These are phyloP conservation scores for Coboldia fuscipes DNA, from an alignment of 1,140 invertebrate genomes.

Conservation along the genomic window DNA sequence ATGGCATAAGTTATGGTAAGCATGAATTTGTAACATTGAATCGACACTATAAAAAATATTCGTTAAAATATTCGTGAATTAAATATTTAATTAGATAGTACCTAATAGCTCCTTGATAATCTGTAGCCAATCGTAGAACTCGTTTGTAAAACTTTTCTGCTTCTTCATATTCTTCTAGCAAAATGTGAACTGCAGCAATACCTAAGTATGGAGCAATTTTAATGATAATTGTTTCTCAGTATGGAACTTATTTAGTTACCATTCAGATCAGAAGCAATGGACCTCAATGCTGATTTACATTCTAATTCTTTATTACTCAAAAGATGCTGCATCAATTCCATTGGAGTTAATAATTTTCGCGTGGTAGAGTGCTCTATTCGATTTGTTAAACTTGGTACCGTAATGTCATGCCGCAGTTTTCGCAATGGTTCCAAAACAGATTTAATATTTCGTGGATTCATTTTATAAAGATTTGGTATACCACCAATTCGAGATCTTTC, in stretches of 20 bases:
- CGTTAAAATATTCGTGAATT: slow-evolving; percentile 1
- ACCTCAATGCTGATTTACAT: slow-evolving; percentile 39
- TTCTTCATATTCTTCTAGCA: slow-evolving; percentile 26
- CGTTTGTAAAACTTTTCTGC: slow-evolving; percentile 37
- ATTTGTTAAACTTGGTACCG: slow-evolving; percentile 31
- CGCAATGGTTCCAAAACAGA: slow-evolving; percentile 37
- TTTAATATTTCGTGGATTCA: slow-evolving; percentile 5
- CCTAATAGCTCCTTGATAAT: slow-evolving; percentile 22
- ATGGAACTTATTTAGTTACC: slow-evolving; percentile 15
- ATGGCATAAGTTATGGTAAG: slow-evolving; percentile 46
- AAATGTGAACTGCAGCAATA: slow-evolving; percentile 39
- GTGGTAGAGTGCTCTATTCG: slow-evolving; percentile 2
- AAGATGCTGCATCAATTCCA: slow-evolving; percentile 39
- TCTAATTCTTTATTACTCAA: slow-evolving; percentile 39
- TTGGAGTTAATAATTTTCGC: slow-evolving; percentile 22
- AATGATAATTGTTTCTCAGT: slow-evolving; percentile 2
- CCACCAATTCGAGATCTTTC: too few species aligned
- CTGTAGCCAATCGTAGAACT: slow-evolving; percentile 29
- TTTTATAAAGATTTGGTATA: slow-evolving; percentile 1
- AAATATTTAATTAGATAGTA: not conserved
- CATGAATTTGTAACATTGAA: slow-evolving; percentile 36
- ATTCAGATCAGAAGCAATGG: slow-evolving; percentile 39
- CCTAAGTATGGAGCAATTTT: too few species aligned
- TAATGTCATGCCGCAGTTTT: slow-evolving; percentile 46
- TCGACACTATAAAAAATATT: slow-evolving; percentile 16